Base-by-base conservation (phyloP, 2,888 invertebrate genomes). In the Stomorhina lunata region DNA sequence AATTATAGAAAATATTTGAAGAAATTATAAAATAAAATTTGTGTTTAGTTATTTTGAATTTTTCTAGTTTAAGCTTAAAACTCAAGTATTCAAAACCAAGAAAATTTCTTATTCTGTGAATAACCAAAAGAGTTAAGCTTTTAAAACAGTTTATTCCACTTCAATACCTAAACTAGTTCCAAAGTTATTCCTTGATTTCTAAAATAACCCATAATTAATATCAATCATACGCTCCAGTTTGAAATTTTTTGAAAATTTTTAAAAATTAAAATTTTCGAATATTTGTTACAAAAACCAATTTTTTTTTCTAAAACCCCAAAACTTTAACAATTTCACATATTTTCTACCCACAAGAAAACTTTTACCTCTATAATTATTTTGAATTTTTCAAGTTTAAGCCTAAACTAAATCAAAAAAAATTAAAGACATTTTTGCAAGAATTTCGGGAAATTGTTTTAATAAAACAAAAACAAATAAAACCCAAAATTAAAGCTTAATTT, bases 211-310 rank as follows among this genome's bases (percentile, higher is more conserved):
- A 6, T 5, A 32, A 55, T 69, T 69, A 20, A 29, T 43, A 55
- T 69, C 32, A 69, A 69, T 69, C 69, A 69, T 69, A 55, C 27
- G 69, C 9, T n/a, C 9, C 2, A 6, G 2, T 12, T 9, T 25
- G 12, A 0, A 4, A 22, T 9, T 22, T 4, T 48, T 10, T 12
- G 10, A 48, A 4, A 37, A 37, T 6, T 2, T 10, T 10, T 37
- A 37, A 37, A 37, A 37, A 37, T 37, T 2, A 37, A 37, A 7
- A 37, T 37, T 4, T n/a, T 0, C n/a, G n/a, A n/a, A n/a, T n/a
- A n/a, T 3, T 37, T 37, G n/a, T 1, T 2, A n/a, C 2, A 2
- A 37, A 2, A n/a, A 2, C n/a, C 12, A n/a, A n/a, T n/a, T n/a
- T 37, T n/a, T n/a, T 37, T 37, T 0, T 37, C 12, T 4, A 37